Evolutionary conservation across 2,797 vertebrate genomes (phyloP).

Genomic region (Sphaeramia orbicularis): DNA sequence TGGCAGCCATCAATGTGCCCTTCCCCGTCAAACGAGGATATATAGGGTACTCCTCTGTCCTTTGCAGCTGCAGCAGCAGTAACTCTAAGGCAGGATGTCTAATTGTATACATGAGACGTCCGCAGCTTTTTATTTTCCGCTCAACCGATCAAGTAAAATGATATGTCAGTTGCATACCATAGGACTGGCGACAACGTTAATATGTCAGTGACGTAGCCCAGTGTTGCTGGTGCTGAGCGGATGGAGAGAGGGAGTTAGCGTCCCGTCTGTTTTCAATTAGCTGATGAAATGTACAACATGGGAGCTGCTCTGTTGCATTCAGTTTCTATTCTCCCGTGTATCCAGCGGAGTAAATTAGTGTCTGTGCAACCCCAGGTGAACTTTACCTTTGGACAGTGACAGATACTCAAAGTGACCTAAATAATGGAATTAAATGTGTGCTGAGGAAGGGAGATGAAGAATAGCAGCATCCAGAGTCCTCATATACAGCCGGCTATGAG

Average conservation of each 20-base stretch:
- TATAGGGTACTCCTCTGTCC: conserved; percentile 64
- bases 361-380: conserved; percentile 67
- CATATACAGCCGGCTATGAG: conserved; percentile 34
- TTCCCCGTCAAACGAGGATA: conserved; percentile 55
- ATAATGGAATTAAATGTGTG: conserved; percentile 64
- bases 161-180: conserved; percentile 68
- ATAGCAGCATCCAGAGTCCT: conserved; percentile 30
- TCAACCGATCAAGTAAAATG: conserved; percentile 59
- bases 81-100: conserved; percentile 30
- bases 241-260: conserved; percentile 71
- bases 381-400: conserved; percentile 55
- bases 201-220: conserved; percentile 64
- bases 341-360: conserved; percentile 52
- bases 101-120: conserved; percentile 44
- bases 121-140: conserved; percentile 62
- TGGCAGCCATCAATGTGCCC: conserved; percentile 59
- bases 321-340: conserved; percentile 48
- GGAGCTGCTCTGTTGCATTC: conserved; percentile 73
- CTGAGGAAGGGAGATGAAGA: conserved; percentile 35
- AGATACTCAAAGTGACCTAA: conserved; percentile 69
- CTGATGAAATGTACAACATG: conserved; percentile 77
- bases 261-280: conserved; percentile 86
- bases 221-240: conserved; percentile 46
- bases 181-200: conserved; percentile 70
- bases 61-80: conserved; percentile 46